Evolutionary conservation across 2,113 vertebrate species (phyloP).

Genomic region (Bombycilla garrulus): DNA sequence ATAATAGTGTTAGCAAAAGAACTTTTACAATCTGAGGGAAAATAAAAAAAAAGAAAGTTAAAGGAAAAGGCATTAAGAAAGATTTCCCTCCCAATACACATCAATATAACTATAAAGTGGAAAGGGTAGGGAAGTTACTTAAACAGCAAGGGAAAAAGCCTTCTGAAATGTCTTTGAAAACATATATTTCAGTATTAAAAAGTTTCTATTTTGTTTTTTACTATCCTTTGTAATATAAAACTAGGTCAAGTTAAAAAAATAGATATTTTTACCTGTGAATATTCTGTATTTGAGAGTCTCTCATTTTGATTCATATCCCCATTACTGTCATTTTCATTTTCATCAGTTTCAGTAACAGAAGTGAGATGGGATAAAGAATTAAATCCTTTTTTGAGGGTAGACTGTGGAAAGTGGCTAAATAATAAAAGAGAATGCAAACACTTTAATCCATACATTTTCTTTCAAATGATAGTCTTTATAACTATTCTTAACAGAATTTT

Average conservation of each 20-base stretch:
- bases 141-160: not conserved
- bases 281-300: not conserved
- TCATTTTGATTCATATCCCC: not conserved
- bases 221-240: not conserved
- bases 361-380: conserved; percentile 40
- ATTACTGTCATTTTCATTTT: conserved; percentile 43
- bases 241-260: not conserved
- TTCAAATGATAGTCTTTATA: not conserved
- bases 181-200: not conserved
- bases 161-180: not conserved
- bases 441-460: not conserved
- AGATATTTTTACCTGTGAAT: conserved; percentile 72
- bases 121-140: not conserved
- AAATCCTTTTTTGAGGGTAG: conserved; percentile 52
- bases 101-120: not conserved
- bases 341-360: conserved; percentile 76
- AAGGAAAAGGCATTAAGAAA: not conserved
- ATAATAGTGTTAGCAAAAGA: not conserved
- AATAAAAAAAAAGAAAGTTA: not conserved
- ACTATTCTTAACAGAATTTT: not conserved
- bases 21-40: not conserved
- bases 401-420: conserved; percentile 61
- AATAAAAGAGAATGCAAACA: not conserved
- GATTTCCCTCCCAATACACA: not conserved
- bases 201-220: not conserved